These are phyloP conservation scores for Saimiri boliviensis DNA, from an alignment of 2,113 vertebrate genomes.

Conservation along the genomic window DNA sequence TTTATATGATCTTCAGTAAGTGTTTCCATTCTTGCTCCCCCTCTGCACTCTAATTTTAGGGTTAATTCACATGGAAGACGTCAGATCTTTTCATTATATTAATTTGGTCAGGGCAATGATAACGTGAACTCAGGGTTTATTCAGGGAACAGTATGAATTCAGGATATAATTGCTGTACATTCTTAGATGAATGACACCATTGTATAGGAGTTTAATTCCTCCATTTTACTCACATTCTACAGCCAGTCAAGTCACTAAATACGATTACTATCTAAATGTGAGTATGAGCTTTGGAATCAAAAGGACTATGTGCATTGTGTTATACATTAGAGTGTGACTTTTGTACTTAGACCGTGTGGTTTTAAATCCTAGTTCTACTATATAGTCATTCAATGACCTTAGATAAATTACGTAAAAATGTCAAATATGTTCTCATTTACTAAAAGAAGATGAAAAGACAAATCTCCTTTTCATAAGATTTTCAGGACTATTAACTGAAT, in stretches of 20 bases:
- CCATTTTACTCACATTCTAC: not conserved
- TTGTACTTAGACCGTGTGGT: not conserved
- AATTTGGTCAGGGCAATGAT: not conserved
- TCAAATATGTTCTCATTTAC: not conserved
- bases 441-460: slow-evolving; percentile 3
- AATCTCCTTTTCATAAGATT: not conserved
- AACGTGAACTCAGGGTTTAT: not conserved
- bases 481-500: slow-evolving; percentile 18
- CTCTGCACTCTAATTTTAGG: not conserved
- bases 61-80: not conserved
- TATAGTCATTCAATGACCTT: not conserved
- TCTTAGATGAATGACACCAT: not conserved
- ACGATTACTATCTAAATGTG: not conserved
- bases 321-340: not conserved
- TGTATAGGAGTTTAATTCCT: not conserved
- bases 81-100: not conserved
- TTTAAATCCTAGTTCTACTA: not conserved
- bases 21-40: not conserved
- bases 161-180: not conserved
- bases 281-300: not conserved
- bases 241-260: not conserved
- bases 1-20: not conserved
- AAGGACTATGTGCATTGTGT: not conserved
- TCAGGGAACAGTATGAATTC: not conserved
- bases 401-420: not conserved